Percentiles rank a stretch among this genome's conserved stretches.
phyloP scores from a whole-genome alignment of 2,113 vertebrate genomes.

The Cercopithecus mona region DNA sequence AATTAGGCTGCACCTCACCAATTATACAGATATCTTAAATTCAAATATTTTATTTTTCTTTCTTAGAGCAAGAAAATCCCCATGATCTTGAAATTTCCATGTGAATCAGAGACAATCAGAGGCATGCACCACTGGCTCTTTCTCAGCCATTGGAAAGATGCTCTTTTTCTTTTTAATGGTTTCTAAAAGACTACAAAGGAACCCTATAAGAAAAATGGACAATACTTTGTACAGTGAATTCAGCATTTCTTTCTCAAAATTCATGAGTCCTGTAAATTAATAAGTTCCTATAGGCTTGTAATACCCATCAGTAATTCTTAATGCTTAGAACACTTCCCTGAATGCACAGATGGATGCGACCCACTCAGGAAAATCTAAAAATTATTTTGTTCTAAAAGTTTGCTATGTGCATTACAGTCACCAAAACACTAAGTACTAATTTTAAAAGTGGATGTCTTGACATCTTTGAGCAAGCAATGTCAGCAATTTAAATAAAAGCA shows the following conservation, averaged over 20 bases:
- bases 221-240: neutral
- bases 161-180: neutral
- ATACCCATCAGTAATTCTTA: neutral
- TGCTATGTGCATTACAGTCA: neutral
- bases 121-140: neutral
- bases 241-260: slow-evolving; percentile 20
- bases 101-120: neutral
- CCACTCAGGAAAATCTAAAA: neutral
- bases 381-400: neutral
- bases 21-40: neutral
- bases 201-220: neutral
- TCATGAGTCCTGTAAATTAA: neutral
- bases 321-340: neutral
- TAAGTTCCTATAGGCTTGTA: neutral
- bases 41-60: neutral
- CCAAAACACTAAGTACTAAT: neutral
- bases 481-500: slow-evolving; percentile 40
- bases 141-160: neutral
- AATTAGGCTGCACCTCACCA: neutral
- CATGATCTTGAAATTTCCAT: slow-evolving; percentile 21
- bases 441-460: neutral
- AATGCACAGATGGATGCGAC: neutral
- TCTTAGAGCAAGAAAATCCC: neutral
- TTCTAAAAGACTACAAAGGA: slow-evolving; percentile 10
- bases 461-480: neutral